Conservation (phyloP, 2,113 vertebrate species). For the Plecturocebus donacophilus region DNA sequence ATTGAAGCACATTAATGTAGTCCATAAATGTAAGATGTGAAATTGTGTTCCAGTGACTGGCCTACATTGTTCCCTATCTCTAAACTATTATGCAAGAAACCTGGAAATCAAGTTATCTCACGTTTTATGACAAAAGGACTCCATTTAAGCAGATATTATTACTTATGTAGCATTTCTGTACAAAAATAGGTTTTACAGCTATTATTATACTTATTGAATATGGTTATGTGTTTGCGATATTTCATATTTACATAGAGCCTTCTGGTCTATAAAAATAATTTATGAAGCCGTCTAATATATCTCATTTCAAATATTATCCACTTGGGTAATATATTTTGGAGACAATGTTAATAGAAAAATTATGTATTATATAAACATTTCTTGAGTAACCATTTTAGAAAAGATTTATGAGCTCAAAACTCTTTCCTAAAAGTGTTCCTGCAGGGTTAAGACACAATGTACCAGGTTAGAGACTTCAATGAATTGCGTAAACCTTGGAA, state of each 20-base stretch:
- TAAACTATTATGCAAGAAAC: background rate
- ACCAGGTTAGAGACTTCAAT: background rate
- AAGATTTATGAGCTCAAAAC: background rate
- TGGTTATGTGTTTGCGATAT: background rate
- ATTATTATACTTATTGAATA: background rate
- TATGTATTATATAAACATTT: background rate
- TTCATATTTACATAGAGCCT: background rate
- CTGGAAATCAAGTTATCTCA: background rate
- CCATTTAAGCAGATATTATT: background rate
- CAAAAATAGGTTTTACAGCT: background rate
- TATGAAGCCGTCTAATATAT: background rate
- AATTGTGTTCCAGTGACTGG: background rate
- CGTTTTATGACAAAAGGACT: background rate
- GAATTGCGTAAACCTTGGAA: background rate
- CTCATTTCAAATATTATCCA: background rate
- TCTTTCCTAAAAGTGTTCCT: background rate
- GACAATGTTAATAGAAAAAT: background rate
- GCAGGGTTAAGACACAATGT: background rate
- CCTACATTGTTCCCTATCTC: background rate
- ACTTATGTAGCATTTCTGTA: background rate
- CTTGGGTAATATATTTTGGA: background rate
- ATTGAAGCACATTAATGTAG: constrained; percentile 26
- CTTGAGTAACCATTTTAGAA: background rate
- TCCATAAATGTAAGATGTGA: background rate
- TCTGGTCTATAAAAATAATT: background rate